phyloP scores from a whole-genome alignment of 2,888 invertebrate genomes.

The Capitulum mitella region DNA sequence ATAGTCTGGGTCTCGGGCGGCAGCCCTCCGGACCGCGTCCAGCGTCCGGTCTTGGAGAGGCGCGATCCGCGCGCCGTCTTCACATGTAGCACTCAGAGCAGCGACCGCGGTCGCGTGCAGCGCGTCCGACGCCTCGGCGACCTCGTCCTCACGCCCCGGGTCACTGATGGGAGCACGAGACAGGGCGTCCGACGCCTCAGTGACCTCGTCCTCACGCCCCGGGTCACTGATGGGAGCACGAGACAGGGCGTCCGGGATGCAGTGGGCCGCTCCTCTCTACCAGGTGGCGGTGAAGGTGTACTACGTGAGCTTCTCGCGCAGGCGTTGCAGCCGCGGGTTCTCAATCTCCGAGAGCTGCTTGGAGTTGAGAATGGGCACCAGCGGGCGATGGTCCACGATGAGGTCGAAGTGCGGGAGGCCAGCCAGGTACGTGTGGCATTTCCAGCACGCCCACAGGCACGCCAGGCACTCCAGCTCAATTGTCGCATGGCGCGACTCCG shows the following conservation, averaged over 20 bases:
- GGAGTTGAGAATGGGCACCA: slow-evolving; percentile 26
- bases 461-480: slow-evolving; percentile 26
- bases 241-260: slow-evolving; percentile 28
- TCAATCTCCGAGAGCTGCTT: slow-evolving; percentile 28
- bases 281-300: slow-evolving; percentile 25
- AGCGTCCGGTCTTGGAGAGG: background rate
- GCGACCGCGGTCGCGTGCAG: background rate
- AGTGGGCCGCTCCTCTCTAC: slow-evolving; percentile 18
- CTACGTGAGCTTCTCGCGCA: slow-evolving; percentile 19
- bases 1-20: background rate
- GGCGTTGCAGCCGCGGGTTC: slow-evolving; percentile 28
- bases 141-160: background rate
- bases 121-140: background rate
- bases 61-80: background rate
- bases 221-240: slow-evolving; percentile 27
- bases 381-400: slow-evolving; percentile 26
- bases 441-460: slow-evolving; percentile 2
- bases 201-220: too few relatives aligned
- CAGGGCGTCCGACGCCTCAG: too few relatives aligned
- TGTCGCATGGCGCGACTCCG: slow-evolving; percentile 17
- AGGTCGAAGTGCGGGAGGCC: slow-evolving; percentile 24
- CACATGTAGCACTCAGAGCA: background rate
- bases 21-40: background rate
- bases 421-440: slow-evolving; percentile 21
- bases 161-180: too few relatives aligned